phyloP scores from a whole-genome alignment of 2,113 vertebrate species.

The Plecotus auritus region DNA sequence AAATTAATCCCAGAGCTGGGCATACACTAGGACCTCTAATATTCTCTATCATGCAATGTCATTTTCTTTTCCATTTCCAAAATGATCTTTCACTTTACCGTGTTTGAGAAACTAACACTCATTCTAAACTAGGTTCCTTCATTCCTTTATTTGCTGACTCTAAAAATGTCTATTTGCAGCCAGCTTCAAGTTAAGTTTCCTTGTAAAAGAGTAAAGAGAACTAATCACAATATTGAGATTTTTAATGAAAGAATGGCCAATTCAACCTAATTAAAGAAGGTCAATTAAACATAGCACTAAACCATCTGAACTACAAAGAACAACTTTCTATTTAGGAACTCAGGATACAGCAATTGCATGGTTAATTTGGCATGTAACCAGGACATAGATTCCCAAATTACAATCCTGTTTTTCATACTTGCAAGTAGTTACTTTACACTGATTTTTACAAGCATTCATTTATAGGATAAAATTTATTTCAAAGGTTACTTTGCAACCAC shows the following conservation, averaged over 20 bases:
- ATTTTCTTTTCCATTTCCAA: conserved; percentile 1
- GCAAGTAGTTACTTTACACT: not conserved
- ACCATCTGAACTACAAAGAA: conserved; percentile 20
- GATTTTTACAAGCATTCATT: not conserved
- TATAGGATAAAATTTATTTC: not conserved
- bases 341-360: conserved; percentile 52
- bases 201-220: conserved; percentile 1
- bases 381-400: not conserved
- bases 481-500: conserved; percentile 1
- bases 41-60: not conserved
- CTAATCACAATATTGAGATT: conserved; percentile 61
- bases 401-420: conserved; percentile 16
- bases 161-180: not conserved
- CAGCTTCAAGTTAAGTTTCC: not conserved
- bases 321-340: conserved; percentile 51
- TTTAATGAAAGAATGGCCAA: conserved; percentile 64
- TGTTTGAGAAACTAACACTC: not conserved
- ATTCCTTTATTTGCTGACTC: not conserved
- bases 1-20: not conserved
- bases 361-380: conserved; percentile 63
- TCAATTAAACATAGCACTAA: conserved; percentile 60
- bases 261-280: conserved; percentile 57
- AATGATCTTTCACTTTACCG: not conserved
- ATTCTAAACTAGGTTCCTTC: not conserved
- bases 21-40: not conserved